phyloP scores from a whole-genome alignment of 2,797 vertebrate species.

The Synanceia verrucosa region DNA sequence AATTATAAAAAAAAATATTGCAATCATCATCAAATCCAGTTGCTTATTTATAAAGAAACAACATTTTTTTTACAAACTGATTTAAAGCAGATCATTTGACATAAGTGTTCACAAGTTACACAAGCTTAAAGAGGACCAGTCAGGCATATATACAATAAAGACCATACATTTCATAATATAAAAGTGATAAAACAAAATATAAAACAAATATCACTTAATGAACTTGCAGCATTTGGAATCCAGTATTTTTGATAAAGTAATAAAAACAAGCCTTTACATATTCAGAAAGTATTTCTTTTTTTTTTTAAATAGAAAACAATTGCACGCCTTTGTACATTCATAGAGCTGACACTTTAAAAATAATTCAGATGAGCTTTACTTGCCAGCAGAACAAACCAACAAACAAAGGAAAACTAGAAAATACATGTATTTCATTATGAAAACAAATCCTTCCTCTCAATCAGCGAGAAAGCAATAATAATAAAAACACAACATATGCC shows the following conservation, averaged over 20 bases:
- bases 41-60: slow-evolving; percentile 41
- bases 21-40: not conserved
- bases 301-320: slow-evolving; percentile 84
- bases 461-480: slow-evolving; percentile 76
- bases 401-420: slow-evolving; percentile 66
- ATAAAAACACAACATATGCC: slow-evolving; percentile 51
- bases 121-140: slow-evolving; percentile 67
- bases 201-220: slow-evolving; percentile 77
- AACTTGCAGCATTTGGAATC: slow-evolving; percentile 82
- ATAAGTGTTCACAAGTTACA: slow-evolving; percentile 71
- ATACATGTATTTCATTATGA: slow-evolving; percentile 80
- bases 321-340: slow-evolving; percentile 87
- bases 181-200: slow-evolving; percentile 76
- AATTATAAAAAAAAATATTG: not conserved
- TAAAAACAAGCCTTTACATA: slow-evolving; percentile 80
- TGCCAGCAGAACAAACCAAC: slow-evolving; percentile 73
- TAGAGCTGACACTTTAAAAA: slow-evolving; percentile 69
- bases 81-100: slow-evolving; percentile 70
- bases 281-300: slow-evolving; percentile 66
- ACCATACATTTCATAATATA: slow-evolving; percentile 70
- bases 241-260: slow-evolving; percentile 81
- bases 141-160: slow-evolving; percentile 74
- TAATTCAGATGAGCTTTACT: slow-evolving; percentile 71
- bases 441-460: slow-evolving; percentile 79
- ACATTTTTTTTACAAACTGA: slow-evolving; percentile 57